Conservation (phyloP, 2,113 vertebrate genomes). For the Bucco capensis region DNA sequence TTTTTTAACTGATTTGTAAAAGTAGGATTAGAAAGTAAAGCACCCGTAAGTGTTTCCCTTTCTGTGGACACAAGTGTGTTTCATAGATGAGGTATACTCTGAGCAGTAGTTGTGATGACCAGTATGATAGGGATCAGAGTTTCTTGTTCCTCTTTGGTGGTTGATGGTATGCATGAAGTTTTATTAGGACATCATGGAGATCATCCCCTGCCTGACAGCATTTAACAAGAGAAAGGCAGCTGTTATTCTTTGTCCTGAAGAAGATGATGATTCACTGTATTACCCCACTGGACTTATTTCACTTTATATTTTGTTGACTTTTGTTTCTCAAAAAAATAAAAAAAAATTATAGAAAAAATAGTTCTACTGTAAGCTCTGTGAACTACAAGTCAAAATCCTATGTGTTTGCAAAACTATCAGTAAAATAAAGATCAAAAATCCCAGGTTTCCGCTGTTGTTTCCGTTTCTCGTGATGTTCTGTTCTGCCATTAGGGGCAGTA, state of each 20-base stretch:
- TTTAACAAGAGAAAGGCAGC: background rate
- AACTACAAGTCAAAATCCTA: background rate
- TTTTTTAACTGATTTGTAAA: background rate
- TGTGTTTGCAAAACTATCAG: slow-evolving; percentile 54
- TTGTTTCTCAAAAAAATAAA: background rate
- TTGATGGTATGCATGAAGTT: background rate
- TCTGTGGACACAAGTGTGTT: background rate
- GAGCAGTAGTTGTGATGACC: background rate
- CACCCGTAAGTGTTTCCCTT: background rate
- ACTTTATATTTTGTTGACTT: background rate
- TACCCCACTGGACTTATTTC: background rate
- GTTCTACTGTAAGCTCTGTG: slow-evolving; percentile 27
- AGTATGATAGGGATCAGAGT: background rate
- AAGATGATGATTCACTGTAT: background rate
- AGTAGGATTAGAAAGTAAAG: background rate
- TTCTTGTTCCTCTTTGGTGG: background rate
- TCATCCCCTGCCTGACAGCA: background rate
- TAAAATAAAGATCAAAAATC: slow-evolving; percentile 13
- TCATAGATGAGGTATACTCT: background rate
- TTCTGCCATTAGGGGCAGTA: background rate
- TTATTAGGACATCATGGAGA: background rate
- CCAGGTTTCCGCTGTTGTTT: background rate
- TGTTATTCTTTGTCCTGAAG: background rate
- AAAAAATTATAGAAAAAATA: background rate
- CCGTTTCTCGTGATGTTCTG: background rate